A percentile compares a stretch with the other conserved stretches of the same genome.
Conservation (phyloP, 2,113 vertebrate genomes). For the Emberiza fucata region DNA sequence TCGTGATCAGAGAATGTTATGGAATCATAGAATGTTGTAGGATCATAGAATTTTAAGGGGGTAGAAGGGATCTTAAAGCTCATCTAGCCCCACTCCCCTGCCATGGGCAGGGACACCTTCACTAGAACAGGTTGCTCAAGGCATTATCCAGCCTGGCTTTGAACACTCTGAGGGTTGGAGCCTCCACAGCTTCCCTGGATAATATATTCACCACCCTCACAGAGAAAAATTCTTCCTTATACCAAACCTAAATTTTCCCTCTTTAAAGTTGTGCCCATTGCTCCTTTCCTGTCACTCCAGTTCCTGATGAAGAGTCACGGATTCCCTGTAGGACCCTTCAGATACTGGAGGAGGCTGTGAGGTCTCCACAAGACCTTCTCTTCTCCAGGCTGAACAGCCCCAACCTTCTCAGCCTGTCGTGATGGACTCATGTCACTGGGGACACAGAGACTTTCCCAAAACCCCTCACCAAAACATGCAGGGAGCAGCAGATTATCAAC, state of each 20-base stretch:
- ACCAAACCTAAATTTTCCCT: neutral
- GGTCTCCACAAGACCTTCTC: neutral
- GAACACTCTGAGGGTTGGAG: neutral
- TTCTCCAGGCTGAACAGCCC: neutral
- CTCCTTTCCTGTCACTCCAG: neutral
- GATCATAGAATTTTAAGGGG: neutral
- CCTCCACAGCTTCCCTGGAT: neutral
- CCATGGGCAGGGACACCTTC: neutral
- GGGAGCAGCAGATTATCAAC: neutral
- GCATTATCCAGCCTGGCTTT: rapidly evolving
- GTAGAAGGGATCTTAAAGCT: neutral
- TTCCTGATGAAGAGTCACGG: neutral
- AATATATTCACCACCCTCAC: neutral
- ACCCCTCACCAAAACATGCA: neutral
- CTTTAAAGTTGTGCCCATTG: neutral
- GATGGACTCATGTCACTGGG: neutral
- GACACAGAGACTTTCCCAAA: neutral
- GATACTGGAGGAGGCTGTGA: neutral
- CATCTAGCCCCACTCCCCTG: neutral
- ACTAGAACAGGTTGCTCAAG: neutral
- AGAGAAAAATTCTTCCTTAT: neutral
- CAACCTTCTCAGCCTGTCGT: neutral
- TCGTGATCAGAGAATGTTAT: rapidly evolving
- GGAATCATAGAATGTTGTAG: neutral
- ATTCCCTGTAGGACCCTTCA: neutral